Percentiles rank a stretch among this genome's conserved stretches.
phyloP scores from a whole-genome alignment of 2,888 invertebrate genomes.

The Diogma glabrata region DNA sequence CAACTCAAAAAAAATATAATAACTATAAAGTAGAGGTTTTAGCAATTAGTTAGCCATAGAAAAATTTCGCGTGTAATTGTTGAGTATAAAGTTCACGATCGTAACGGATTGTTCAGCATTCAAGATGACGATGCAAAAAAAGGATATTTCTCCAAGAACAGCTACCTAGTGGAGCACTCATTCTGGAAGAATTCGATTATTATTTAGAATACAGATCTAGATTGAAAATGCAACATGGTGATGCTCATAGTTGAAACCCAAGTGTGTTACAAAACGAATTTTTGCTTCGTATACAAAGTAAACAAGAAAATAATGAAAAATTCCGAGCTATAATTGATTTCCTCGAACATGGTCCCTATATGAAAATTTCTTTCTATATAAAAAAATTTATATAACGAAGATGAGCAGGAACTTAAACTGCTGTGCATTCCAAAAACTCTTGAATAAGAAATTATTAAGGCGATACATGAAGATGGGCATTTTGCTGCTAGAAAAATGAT shows the following conservation, averaged over 20 bases:
- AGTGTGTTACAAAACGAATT: no score
- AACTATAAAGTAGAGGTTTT: constrained; percentile 16
- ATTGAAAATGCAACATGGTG: no score
- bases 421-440: constrained; percentile 15
- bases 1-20: not conserved
- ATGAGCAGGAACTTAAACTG: constrained; percentile 12
- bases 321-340: no score
- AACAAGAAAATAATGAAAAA: no score
- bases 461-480: constrained; percentile 26
- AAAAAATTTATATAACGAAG: constrained; percentile 14
- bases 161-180: constrained; percentile 8
- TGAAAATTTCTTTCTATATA: constrained; percentile 8
- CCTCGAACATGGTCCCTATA: no score
- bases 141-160: constrained; percentile 16
- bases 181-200: not conserved
- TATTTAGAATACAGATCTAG: no score
- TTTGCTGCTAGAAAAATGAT: constrained; percentile 23
- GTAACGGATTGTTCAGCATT: constrained; percentile 26
- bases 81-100: constrained; percentile 23
- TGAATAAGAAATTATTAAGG: constrained; percentile 26
- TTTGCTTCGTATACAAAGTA: no score
- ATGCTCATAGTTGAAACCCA: no score
- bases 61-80: constrained; percentile 23
- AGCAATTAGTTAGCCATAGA: constrained; percentile 16
- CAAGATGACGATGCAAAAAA: constrained; percentile 25